Evolutionary conservation across 2,113 vertebrate genomes (phyloP), one percentile per base, ranked within the genome.

Genomic region (Symphodus melops): DNA sequence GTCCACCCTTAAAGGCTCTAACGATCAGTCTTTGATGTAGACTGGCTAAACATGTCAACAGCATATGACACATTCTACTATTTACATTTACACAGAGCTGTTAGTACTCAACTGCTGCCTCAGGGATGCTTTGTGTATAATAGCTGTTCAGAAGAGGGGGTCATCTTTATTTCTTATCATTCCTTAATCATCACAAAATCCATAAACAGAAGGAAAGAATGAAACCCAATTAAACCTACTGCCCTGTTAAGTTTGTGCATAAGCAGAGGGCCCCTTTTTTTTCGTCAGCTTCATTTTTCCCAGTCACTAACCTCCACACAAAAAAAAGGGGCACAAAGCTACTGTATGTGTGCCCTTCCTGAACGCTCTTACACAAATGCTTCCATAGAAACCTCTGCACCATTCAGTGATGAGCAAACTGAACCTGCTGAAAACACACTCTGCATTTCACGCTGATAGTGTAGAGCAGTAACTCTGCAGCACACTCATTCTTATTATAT

Each of bases 311-410:
- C 3, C 68, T 42, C 74, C 33, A 75, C 59, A 55, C 69, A 75
- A 57, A 57, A 59, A 59, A 58, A 19, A 67, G 17, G 20, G 36
- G 28, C 42, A 64, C 59, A 68, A 42, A 72, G 52, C 49, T 59
- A 61, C 55, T 46, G 55, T 73, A 55, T 81, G 68, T 70, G 75
- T 64, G 65, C 42, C 57, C 79, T 69, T 79, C 70, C 81, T 75
- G 88, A 85, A 77, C 36, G 54, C 53, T 77, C 77, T 46, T 37
- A 42, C 75, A 76, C 74, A n/a, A n/a, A 49, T 49, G 70, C 65
- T 65, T 53, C 75, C 69, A 88, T 79, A 84, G 86, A 89, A 86
- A 84, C 81, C 58, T 65, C 20, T 14, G 49, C 65, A 53, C 37
- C 54, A 60, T 75, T 85, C 75, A 79, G 48, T 36, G 28, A 8